Conservation (phyloP, 2,888 invertebrate genomes). For the Eupithecia vulgata region DNA sequence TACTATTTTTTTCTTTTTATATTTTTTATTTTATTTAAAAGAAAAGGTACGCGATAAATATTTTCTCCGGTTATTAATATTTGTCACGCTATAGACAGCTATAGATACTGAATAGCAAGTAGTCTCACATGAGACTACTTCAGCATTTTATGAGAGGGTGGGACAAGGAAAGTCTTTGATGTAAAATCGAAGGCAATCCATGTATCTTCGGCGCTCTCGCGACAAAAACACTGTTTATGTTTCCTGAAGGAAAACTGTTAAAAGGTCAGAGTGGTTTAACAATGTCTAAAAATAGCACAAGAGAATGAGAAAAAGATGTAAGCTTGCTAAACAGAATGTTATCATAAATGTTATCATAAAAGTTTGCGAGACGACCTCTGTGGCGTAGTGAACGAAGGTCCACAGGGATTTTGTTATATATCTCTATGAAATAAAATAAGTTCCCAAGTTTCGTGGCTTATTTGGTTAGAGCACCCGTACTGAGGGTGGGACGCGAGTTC, state of each 20-base stretch:
- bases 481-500: too few species aligned
- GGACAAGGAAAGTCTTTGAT: constrained; percentile 5
- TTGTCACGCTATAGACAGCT: too few species aligned
- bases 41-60: too few species aligned
- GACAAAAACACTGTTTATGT: constrained; percentile 12
- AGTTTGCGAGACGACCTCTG: not conserved
- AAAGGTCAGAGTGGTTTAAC: not conserved
- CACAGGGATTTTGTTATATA: too few species aligned
- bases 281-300: not conserved
- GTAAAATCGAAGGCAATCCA: constrained; percentile 7
- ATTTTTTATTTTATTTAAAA: too few species aligned
- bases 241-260: not conserved
- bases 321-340: not conserved
- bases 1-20: too few species aligned
- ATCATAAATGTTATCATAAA: not conserved
- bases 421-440: too few species aligned
- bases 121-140: not conserved
- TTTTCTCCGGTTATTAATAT: too few species aligned
- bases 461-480: too few species aligned
- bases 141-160: not conserved
- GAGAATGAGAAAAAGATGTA: not conserved
- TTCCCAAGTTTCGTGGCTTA: too few species aligned
- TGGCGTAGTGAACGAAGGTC: not conserved
- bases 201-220: not conserved
- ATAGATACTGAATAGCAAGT: not conserved